Base-by-base conservation (phyloP, 1,140 invertebrate species). In the Brachystomella parvula region DNA sequence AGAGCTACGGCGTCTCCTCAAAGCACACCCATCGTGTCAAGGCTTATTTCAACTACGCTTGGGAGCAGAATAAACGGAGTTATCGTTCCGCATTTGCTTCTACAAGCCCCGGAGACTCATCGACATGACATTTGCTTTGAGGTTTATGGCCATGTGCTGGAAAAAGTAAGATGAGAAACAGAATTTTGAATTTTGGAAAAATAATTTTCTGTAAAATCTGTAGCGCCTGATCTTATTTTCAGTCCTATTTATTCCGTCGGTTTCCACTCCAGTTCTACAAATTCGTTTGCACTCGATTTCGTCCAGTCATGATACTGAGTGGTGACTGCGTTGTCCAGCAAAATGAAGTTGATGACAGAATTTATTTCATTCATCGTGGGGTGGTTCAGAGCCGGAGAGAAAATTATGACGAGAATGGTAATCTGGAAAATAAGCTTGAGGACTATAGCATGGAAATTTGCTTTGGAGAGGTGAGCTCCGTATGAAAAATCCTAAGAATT, bases 361-460 rank as follows among this genome's bases (percentile, higher is more conserved):
- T 66, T 6, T 66, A 66, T 30, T 66, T 66, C 28, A 56, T 66
- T 12, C 65, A 66, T 62, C 12, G 33, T 3, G 65, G 65, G n/a
- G 26, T 65, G n/a, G 47, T 66, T 19, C 44, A 49, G 12, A 28
- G 26, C 58, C 19, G 9, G 9, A 3, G 29, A 15, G 29, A 9
- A 60, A 53, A 9, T 53, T 19, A 6, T 19, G 49, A 53, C 24
- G 21, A 53, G 21, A 24, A 9, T 6, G 49, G 49, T 6, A 53
- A 53, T 15, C 6, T 6, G 39, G 49, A 53, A 53, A 9, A 3
- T 15, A 53, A 15, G 24, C 6, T 53, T 3, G 49, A 53, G 15
- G 15, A 19, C 6, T 53, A 53, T 24, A 15, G 24, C 49, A 53
- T 19, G 49, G 49, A 3, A 3, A 53, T 6, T 19, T 39, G 9